A percentile compares a stretch with the other conserved stretches of the same genome.
Evolutionary conservation across 2,797 vertebrate genomes (phyloP).

Genomic region (Hydrolagus colliei): DNA sequence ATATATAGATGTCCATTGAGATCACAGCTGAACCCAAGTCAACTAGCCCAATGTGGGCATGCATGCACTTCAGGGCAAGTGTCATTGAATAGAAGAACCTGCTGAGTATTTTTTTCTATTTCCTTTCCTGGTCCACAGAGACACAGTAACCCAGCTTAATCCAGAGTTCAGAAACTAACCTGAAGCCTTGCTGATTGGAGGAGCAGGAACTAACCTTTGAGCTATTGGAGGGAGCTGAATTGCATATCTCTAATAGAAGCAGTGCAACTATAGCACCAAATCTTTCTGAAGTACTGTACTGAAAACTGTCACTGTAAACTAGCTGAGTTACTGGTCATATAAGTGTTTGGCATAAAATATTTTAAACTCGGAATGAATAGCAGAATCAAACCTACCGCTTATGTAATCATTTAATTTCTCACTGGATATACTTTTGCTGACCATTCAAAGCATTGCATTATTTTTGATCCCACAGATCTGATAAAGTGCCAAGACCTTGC

Average conservation of each 20-base stretch:
- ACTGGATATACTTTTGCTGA: constrained; percentile 1
- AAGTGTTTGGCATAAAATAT: not conserved
- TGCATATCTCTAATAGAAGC: too few species aligned
- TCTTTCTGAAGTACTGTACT: not conserved
- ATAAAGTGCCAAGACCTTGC: not conserved
- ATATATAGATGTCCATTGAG: too few species aligned
- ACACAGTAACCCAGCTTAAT: too few species aligned
- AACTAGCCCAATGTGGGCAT: not conserved
- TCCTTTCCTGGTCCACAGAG: too few species aligned
- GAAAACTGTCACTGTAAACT: not conserved
- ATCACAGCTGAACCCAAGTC: not conserved
- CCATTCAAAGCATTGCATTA: constrained; percentile 1
- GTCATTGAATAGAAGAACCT: too few species aligned
- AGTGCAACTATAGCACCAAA: not conserved
- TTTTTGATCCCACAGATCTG: not conserved
- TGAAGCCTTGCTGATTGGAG: too few species aligned
- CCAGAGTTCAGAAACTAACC: too few species aligned
- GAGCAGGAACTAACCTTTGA: too few species aligned
- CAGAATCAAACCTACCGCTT: not conserved
- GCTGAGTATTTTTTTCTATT: too few species aligned
- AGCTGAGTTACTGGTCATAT: not conserved
- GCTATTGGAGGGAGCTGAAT: too few species aligned
- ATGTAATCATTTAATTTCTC: not conserved
- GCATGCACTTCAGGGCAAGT: not conserved
- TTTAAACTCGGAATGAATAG: not conserved